phyloP scores from a whole-genome alignment of 1,140 invertebrate genomes.

The Tyrophagus putrescentiae region DNA sequence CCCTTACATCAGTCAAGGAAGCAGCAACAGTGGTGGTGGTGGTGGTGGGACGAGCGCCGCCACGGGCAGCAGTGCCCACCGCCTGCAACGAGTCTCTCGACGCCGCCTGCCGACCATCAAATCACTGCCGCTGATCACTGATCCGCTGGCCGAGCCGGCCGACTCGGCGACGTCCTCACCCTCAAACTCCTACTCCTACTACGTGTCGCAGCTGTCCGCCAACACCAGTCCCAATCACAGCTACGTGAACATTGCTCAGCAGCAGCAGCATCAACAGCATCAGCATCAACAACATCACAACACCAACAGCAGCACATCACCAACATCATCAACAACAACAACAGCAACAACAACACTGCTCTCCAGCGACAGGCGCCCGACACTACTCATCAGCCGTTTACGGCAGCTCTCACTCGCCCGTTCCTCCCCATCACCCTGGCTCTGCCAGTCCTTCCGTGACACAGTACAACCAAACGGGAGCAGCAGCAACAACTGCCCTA shows the following conservation, averaged over 20 bases:
- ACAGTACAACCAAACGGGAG: no score
- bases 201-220: not conserved
- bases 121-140: not conserved
- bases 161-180: not conserved
- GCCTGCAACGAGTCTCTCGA: not conserved
- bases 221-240: not conserved
- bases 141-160: not conserved
- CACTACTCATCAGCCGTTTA: not conserved
- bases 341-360: not conserved
- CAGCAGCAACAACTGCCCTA: no score
- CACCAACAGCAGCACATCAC: not conserved
- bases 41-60: not conserved
- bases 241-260: not conserved
- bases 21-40: not conserved
- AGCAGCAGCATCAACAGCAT: not conserved
- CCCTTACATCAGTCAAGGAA: no score
- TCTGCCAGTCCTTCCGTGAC: no score
- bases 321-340: slow-evolving; percentile 1
- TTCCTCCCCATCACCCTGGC: no score
- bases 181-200: not conserved
- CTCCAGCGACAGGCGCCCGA: not conserved
- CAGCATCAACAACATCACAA: not conserved
- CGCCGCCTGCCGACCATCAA: slow-evolving; percentile 7
- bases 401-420: not conserved
- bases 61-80: no score